A percentile compares a stretch with the other conserved stretches of the same genome.
Conservation (phyloP, 2,113 vertebrate genomes). For the Scopus umbretta region DNA sequence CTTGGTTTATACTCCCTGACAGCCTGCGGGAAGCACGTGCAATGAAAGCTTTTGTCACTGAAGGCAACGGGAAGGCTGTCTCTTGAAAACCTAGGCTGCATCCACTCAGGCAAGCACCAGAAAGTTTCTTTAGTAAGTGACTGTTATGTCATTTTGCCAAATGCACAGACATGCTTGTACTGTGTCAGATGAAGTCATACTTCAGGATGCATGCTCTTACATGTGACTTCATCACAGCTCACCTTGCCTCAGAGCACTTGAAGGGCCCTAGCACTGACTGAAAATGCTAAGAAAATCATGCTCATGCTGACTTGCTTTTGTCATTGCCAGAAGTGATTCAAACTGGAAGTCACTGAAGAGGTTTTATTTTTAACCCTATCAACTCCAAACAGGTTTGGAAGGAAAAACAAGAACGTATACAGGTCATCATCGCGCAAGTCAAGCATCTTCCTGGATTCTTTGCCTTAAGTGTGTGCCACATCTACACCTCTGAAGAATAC, state of each 20-base stretch:
- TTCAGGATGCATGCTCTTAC: background rate
- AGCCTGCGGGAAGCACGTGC: background rate
- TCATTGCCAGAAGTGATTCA: background rate
- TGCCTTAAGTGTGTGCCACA: background rate
- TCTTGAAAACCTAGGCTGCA: background rate
- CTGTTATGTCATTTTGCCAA: background rate
- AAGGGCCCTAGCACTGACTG: background rate
- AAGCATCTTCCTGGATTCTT: background rate
- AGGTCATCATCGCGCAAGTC: background rate
- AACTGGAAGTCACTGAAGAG: background rate
- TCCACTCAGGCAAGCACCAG: background rate
- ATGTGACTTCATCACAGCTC: background rate
- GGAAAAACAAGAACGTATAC: background rate
- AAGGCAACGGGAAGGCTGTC: background rate
- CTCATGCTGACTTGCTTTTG: background rate
- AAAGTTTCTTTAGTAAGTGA: background rate
- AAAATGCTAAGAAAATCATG: background rate
- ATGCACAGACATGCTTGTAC: background rate
- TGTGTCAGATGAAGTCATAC: background rate
- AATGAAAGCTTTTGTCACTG: background rate
- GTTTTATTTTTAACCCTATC: background rate
- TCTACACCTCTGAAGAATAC: background rate
- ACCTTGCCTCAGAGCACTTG: background rate
- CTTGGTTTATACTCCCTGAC: background rate
- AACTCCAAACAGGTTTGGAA: background rate